A percentile compares a stretch with the other conserved stretches of the same genome.
These are phyloP conservation scores for Psammodynastes pulverulentus DNA, from an alignment of 2,113 vertebrate species.

Conservation along the genomic window DNA sequence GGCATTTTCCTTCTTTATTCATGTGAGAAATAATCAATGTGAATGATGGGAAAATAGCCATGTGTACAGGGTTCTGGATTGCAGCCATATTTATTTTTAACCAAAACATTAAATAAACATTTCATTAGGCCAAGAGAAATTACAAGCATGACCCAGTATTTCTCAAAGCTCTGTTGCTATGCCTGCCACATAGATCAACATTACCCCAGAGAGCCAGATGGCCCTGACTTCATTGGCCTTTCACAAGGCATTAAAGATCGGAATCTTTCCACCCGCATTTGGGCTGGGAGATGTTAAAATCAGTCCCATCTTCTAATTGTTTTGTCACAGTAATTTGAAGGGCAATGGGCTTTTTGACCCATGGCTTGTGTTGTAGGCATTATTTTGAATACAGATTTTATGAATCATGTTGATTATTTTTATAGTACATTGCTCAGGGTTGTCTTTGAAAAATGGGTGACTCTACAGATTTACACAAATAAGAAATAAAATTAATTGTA, in stretches of 20 bases:
- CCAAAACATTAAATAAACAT: not conserved
- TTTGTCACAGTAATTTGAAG: not conserved
- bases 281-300: not conserved
- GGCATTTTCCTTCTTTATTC: not conserved
- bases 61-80: not conserved
- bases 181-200: not conserved
- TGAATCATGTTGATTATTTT: not conserved
- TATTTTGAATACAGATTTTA: not conserved
- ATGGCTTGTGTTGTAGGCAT: not conserved
- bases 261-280: not conserved
- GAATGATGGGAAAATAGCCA: not conserved
- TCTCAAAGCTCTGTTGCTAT: not conserved
- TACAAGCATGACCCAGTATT: not conserved
- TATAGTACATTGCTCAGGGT: not conserved
- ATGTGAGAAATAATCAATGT: not conserved
- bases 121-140: not conserved
- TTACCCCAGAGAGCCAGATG: not conserved
- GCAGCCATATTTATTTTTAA: conserved; percentile 1
- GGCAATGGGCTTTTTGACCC: not conserved
- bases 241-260: not conserved
- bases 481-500: not conserved
- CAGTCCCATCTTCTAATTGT: not conserved
- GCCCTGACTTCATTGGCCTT: not conserved
- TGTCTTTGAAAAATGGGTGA: not conserved
- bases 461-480: not conserved